A percentile compares a stretch with the other conserved stretches of the same genome.
Evolutionary conservation across 2,113 vertebrate species (phyloP).

Genomic region (Coptodon rendalli): DNA sequence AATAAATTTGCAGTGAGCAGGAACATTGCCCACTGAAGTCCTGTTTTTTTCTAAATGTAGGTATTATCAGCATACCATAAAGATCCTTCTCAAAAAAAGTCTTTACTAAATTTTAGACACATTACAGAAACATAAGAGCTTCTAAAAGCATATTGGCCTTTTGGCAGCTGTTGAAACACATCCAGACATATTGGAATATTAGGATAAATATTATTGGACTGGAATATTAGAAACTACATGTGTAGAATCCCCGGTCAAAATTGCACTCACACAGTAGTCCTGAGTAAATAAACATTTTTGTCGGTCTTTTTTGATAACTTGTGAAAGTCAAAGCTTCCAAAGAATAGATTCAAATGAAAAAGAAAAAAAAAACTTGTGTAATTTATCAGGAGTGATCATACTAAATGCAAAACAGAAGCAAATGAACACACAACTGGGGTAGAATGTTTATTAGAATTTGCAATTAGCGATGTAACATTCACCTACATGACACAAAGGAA

Average conservation of each 20-base stretch:
- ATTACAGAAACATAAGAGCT: not conserved
- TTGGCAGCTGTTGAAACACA: not conserved
- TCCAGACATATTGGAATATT: not conserved
- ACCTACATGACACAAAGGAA: conserved; percentile 67
- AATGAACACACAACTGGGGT: conserved; percentile 1
- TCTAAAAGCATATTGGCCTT: not conserved
- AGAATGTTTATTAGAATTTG: conserved; percentile 73
- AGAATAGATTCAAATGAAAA: not conserved
- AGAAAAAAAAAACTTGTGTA: not conserved
- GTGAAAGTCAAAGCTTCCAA: not conserved
- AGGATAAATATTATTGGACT: not conserved
- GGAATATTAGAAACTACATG: not conserved
- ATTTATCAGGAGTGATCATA: too few relatives aligned
- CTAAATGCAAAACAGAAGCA: not conserved
- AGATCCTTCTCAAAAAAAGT: not conserved
- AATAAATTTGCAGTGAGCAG: not conserved
- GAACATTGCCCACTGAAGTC: not conserved
- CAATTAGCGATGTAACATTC: conserved; percentile 67
- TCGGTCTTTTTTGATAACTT: not conserved
- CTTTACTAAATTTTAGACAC: not conserved
- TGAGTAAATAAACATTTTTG: not conserved
- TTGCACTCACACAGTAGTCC: not conserved
- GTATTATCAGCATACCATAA: not conserved
- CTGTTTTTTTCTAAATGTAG: not conserved
- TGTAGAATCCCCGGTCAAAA: not conserved